These are phyloP conservation scores for Gryllus bimaculatus DNA, from an alignment of 1,140 invertebrate genomes.

Conservation along the genomic window DNA sequence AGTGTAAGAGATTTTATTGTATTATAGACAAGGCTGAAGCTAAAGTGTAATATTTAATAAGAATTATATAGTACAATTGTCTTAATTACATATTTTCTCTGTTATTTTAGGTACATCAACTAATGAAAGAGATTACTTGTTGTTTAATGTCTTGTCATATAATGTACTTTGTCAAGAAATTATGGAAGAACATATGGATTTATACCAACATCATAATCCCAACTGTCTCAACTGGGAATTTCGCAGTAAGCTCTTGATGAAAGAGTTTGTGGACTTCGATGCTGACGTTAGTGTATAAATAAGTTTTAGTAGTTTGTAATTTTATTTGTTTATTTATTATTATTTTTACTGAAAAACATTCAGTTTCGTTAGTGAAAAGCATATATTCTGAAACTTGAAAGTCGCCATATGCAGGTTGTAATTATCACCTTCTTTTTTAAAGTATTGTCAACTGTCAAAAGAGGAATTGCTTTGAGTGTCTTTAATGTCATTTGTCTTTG, in stretches of 20 bases:
- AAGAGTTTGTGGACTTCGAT: conserved; percentile 57
- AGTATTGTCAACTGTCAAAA: neutral
- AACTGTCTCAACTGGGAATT: conserved; percentile 57
- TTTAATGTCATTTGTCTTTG: too few species aligned
- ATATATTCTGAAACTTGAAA: too few species aligned
- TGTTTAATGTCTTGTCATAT: conserved; percentile 53
- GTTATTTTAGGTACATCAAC: neutral
- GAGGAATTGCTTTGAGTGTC: neutral
- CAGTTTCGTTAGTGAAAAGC: too few species aligned
- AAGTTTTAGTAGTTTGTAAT: neutral
- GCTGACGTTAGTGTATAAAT: conserved; percentile 56
- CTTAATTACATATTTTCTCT: neutral
- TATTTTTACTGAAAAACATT: too few species aligned
- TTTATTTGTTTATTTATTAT: neutral
- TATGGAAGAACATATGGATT: conserved; percentile 57
- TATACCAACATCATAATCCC: conserved; percentile 57
- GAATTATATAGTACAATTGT: neutral
- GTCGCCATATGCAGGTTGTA: too few species aligned
- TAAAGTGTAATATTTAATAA: neutral
- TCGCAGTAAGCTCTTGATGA: conserved; percentile 53
- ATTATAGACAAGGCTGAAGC: neutral
- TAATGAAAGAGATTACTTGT: neutral
- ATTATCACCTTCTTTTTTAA: neutral
- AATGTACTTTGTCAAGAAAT: conserved; percentile 82
- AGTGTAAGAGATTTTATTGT: too few species aligned